Base-by-base conservation (phyloP, 2,888 invertebrate species). In the Eupithecia exiguata region DNA sequence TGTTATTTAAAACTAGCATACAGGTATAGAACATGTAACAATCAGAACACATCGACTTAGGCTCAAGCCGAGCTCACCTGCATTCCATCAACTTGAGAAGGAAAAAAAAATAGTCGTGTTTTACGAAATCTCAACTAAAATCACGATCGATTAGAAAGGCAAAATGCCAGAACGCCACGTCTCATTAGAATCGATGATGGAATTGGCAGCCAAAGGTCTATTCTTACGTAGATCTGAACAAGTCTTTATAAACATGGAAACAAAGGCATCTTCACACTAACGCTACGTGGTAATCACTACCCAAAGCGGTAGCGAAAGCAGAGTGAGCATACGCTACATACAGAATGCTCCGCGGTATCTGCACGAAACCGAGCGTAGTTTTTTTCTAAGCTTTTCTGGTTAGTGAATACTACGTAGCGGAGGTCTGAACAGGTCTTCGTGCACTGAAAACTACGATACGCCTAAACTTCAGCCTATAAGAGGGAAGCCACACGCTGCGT, bases 21-120 rank as follows among this genome's bases (percentile, higher is more conserved):
- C 25, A 30, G 36, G 21, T 53, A 61, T n/a, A 58, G 38, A 30
- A 5, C 12, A 69, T 43, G 43, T 40, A 62, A 62, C 61, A 69
- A 69, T 9, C 30, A 12, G 40, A 43, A 18, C 18, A 53, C 38
- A 61, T 43, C 38, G 25, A 21, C 30, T 16, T 43, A 16, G 40
- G 38, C 53, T 69, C 6, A 38, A 38, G 38, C 2, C 68, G 4
- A 46, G n/a, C n/a, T 38, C 10, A 16, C 16, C 12, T 68, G 35
- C 21, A 21, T 36, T 3, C n/a, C 7, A 58, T 40, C 12, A 12
- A 40, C 1, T 10, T 40, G 38, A 9, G 9, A 38, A 9, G 7
- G 38, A 36, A 36, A 38, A 6, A 46, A 18, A 18, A 18, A 46
- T 5, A 46, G 46, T 49, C n/a, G 2, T 62, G 16, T 62, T 53